Evolutionary conservation across 1,140 invertebrate species (phyloP).

Genomic region (Sitophilus oryzae): DNA sequence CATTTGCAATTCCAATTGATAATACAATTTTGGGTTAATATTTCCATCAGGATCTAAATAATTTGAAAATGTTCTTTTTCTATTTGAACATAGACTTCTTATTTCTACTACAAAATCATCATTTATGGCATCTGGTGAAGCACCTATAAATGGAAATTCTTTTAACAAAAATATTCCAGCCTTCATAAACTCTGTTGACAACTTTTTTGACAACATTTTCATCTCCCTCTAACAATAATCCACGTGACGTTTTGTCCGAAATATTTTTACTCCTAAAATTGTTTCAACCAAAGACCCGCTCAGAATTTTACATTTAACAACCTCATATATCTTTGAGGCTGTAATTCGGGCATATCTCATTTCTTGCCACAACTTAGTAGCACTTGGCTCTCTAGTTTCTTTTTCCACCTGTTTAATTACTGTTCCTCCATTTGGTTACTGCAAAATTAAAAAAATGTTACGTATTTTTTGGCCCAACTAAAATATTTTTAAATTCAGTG

Average conservation of each 20-base stretch:
- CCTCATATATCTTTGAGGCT: constrained; percentile 42
- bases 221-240: constrained; percentile 6
- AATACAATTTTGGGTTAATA: constrained; percentile 43
- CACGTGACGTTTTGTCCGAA: constrained; percentile 33
- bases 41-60: constrained; percentile 16
- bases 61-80: constrained; percentile 42
- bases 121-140: constrained; percentile 45
- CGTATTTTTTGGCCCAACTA: too few species aligned
- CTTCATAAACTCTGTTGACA: constrained; percentile 9
- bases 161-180: constrained; percentile 27
- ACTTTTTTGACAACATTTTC: constrained; percentile 16
- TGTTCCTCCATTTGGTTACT: too few species aligned
- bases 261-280: constrained; percentile 33
- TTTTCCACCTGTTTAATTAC: too few species aligned
- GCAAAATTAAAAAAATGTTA: too few species aligned
- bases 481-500: too few species aligned
- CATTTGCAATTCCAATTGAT: constrained; percentile 48
- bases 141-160: constrained; percentile 36
- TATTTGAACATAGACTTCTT: constrained; percentile 43
- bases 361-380: too few species aligned
- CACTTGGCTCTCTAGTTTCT: too few species aligned
- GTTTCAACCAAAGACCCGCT: constrained; percentile 37
- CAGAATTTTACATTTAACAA: constrained; percentile 34
- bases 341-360: constrained; percentile 42
- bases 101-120: constrained; percentile 47